Evolutionary conservation across 1,140 invertebrate genomes (phyloP), one percentile per base, ranked within the genome.

Genomic region (Hesperophylax magnus): DNA sequence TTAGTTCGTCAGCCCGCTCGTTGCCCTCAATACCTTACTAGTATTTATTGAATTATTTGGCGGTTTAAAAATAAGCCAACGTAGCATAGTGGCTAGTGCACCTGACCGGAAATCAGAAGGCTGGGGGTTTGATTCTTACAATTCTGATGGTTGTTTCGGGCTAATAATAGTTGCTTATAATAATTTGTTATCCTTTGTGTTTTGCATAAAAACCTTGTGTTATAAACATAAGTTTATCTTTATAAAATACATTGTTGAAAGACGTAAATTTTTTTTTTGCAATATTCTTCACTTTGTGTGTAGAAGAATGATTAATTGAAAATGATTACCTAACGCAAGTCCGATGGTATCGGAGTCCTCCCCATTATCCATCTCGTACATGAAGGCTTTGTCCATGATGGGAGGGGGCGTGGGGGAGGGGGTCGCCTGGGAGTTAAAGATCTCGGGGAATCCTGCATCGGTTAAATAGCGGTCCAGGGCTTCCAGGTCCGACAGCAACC

Each of bases 391-490:
- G 86, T 91, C 91, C 17, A 88, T 86, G 2, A 90, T 89, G 0
- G 89, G 90, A 20, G 91, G 91, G 3, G 93, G 91, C 84, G 92
- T 89, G 87, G 93, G 87, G 84, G 92, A 88, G 86, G 91, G 87
- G 89, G 91, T 89, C 89, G 87, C 88, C 56, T 88, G 89, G 53
- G 90, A 91, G 79, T 91, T 89, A 86, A 94, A 93, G 72, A 93
- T 93, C 85, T 94, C 93, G 47, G 93, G 91, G 84, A 94, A 95
- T 2, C 95, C 95, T 79, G 94, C 94, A 81, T 96, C 95, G 79
- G 96, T 92, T 47, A 98, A 90, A 87, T 97, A 96, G 24, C 94
- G 92, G 85, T 97, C 96, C 84, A 98, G 89, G 85, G 97, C 96
- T 84, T 95, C 94, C 1, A 96, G 94, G 87, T 98, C 96, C 47